Evolutionary conservation across 2,888 invertebrate genomes (phyloP), one percentile per base, ranked within the genome.

Genomic region (Thereva nobilitata): DNA sequence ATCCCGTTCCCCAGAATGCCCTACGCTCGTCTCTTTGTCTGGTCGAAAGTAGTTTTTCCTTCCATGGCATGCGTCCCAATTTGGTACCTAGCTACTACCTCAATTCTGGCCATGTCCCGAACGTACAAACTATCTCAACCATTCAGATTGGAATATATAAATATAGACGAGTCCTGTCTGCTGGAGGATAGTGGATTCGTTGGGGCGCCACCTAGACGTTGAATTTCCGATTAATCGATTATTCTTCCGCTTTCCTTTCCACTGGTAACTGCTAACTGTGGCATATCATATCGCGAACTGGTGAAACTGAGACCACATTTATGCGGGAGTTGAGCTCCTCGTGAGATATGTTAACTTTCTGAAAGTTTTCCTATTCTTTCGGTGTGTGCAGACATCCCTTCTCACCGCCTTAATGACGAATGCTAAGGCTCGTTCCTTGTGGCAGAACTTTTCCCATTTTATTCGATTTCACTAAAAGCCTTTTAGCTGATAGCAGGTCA

Each of bases 171-270:
- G 47, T 64, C 53, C 50, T 44, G 64, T 57, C 64, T 57, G 52
- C 64, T 34, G 35, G 45, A 56, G 53, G 50, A 10, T 37, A 53
- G 40, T 61, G 63, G 12, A 63, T 67, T 41, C 54, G 63, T 66
- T 55, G 57, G 71, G 89, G 89, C 89, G 89, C 89, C 89, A 86
- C 85, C 84, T 87, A 88, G 89, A 88, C 89, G 89, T 87, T 87
- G 85, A 85, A 83, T 83, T 83, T 86, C 86, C 87, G 88, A 89
- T 89, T 89, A 89, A 89, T 89, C 89, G 89, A 89, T 88, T 88
- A 87, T 87, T 88, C 88, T 88, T 87, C 87, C 72, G 71, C 71
- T 70, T 71, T 70, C 66, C 68, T 74, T 75, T 83, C 83, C 79
- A 79, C 79, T 82, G 69, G 77, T 69, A 23, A 23, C 23, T 23